Evolutionary conservation across 2,113 vertebrate genomes (phyloP).

Genomic region (Ondatra zibethicus): DNA sequence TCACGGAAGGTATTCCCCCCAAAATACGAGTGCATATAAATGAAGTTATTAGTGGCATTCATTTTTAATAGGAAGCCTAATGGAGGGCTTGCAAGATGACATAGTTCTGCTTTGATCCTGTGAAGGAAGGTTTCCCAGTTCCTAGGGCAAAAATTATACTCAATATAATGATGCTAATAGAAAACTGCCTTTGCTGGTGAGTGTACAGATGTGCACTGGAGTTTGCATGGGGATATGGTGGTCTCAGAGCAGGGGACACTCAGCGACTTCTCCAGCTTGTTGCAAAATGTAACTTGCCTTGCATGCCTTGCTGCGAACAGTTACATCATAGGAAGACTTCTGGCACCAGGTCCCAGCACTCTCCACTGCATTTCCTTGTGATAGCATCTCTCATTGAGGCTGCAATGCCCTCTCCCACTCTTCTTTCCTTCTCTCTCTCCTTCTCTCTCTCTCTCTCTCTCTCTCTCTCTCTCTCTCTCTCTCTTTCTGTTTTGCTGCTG

Average conservation of each 20-base stretch:
- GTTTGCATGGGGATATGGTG: fast-evolving
- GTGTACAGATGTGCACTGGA: fast-evolving
- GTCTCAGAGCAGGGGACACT: background rate
- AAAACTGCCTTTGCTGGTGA: background rate
- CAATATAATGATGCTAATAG: background rate
- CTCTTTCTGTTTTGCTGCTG: background rate
- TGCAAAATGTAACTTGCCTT: background rate
- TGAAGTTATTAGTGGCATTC: slow-evolving; percentile 70
- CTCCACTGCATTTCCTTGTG: background rate
- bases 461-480: too few relatives aligned
- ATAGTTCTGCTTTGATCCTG: slow-evolving; percentile 68
- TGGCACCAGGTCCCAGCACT: background rate
- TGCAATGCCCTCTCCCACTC: background rate
- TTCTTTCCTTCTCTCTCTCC: background rate
- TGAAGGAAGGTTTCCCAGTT: slow-evolving; percentile 55
- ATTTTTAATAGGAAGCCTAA: slow-evolving; percentile 78
- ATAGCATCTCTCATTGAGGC: background rate
- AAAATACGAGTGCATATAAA: slow-evolving; percentile 74
- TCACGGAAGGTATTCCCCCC: slow-evolving; percentile 15
- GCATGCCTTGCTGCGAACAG: background rate
- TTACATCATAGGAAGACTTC: background rate
- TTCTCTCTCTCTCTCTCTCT: too few relatives aligned
- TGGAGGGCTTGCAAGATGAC: slow-evolving; percentile 22
- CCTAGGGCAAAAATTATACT: slow-evolving; percentile 50
- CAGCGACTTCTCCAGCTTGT: background rate